phyloP scores from a whole-genome alignment of 2,888 invertebrate species.

The Ectemnius continuus region DNA sequence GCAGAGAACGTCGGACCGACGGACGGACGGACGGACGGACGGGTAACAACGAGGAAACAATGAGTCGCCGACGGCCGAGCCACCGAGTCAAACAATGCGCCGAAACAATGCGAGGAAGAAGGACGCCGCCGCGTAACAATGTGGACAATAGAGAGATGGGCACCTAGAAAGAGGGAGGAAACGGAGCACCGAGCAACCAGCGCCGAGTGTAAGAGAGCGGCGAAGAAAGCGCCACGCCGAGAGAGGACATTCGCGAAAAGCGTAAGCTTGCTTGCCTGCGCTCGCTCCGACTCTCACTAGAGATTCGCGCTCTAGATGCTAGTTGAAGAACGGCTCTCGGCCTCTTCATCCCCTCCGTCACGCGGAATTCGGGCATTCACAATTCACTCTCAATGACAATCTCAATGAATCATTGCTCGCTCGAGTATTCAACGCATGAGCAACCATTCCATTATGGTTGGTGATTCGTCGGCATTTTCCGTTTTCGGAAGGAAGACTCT shows the following conservation, averaged over 20 bases:
- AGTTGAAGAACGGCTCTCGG: slow-evolving; percentile 26
- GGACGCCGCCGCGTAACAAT: slow-evolving; percentile 69
- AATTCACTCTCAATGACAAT: slow-evolving; percentile 11
- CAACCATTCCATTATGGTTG: too few species aligned
- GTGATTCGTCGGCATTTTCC: too few species aligned
- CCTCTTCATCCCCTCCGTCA: neutral
- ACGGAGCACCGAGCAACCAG: neutral
- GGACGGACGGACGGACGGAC: slow-evolving; percentile 43
- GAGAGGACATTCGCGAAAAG: slow-evolving; percentile 37
- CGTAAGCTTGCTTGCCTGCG: slow-evolving; percentile 14
- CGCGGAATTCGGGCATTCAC: slow-evolving; percentile 17
- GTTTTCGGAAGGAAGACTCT: neutral
- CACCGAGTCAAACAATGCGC: slow-evolving; percentile 71
- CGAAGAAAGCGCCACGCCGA: slow-evolving; percentile 5
- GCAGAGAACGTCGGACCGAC: slow-evolving; percentile 36
- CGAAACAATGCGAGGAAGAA: slow-evolving; percentile 72
- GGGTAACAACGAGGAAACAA: slow-evolving; percentile 68
- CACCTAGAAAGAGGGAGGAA: slow-evolving; percentile 49
- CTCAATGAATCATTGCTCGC: slow-evolving; percentile 25
- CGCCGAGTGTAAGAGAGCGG: slow-evolving; percentile 9
- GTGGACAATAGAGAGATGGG: slow-evolving; percentile 73
- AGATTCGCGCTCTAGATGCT: slow-evolving; percentile 8
- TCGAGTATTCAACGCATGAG: too few species aligned
- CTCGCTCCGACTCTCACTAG: neutral
- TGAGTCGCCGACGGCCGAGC: slow-evolving; percentile 66